These are phyloP conservation scores for Tiphia femorata DNA, from an alignment of 2,888 invertebrate species.

Conservation along the genomic window DNA sequence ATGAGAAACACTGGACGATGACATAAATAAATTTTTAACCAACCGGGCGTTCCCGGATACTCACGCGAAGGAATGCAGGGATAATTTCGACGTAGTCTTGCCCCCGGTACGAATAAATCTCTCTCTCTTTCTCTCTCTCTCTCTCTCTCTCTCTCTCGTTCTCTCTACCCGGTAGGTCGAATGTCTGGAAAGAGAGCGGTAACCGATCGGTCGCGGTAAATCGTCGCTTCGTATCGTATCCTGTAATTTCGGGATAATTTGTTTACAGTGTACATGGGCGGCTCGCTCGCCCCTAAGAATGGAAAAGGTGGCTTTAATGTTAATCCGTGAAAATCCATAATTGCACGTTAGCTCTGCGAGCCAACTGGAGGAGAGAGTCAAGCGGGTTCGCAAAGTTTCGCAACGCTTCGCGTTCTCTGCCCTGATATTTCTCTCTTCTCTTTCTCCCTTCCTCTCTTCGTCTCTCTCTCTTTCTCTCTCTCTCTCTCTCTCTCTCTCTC, in stretches of 20 bases:
- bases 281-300: neutral
- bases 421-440: neutral
- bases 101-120: too few species aligned
- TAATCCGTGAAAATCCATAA: slow-evolving; percentile 50
- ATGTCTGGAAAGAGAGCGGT: too few species aligned
- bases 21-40: too few species aligned
- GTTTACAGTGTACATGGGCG: slow-evolving; percentile 8
- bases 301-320: slow-evolving; percentile 28
- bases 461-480: neutral
- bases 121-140: too few species aligned
- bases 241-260: slow-evolving; percentile 20
- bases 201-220: too few species aligned
- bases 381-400: too few species aligned
- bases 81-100: too few species aligned
- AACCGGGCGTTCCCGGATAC: neutral
- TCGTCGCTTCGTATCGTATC: too few species aligned
- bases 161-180: neutral
- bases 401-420: neutral
- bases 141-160: neutral
- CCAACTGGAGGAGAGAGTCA: neutral
- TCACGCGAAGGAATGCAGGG: neutral
- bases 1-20: too few species aligned
- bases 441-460: too few species aligned
- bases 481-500: too few species aligned
- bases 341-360: slow-evolving; percentile 34